Conservation (phyloP, 2,113 vertebrate species). For the Erythrocercus mccallii region DNA sequence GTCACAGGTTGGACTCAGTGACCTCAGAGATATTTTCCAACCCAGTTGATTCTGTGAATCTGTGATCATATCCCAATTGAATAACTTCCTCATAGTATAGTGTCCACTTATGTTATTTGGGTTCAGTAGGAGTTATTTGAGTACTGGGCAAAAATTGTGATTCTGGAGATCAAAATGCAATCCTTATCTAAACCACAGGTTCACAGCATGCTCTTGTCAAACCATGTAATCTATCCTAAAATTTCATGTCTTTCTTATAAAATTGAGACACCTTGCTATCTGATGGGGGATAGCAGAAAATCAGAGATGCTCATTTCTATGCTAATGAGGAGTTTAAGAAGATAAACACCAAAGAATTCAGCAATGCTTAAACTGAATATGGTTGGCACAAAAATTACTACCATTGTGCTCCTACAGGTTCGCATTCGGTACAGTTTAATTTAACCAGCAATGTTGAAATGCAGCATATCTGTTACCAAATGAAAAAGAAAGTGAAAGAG, state of each 20-base stretch:
- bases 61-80: neutral
- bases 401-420: neutral
- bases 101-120: neutral
- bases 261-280: constrained; percentile 17
- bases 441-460: neutral
- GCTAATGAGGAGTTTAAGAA: constrained; percentile 4
- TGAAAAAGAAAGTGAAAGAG: neutral
- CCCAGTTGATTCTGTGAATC: too few species aligned
- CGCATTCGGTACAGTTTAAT: neutral
- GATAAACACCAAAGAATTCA: neutral
- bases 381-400: neutral
- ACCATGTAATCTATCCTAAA: constrained; percentile 8
- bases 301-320: constrained; percentile 22
- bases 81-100: rapidly evolving
- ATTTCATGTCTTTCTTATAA: neutral
- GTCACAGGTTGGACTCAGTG: neutral
- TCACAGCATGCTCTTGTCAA: neutral
- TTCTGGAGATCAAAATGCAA: neutral
- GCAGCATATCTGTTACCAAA: neutral
- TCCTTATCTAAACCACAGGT: neutral
- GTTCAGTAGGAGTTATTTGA: neutral
- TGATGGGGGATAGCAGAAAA: neutral
- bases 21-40: neutral
- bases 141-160: neutral
- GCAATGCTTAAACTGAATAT: neutral